phyloP scores from a whole-genome alignment of 1,140 invertebrate species.

The Teleopsis dalmanni region DNA sequence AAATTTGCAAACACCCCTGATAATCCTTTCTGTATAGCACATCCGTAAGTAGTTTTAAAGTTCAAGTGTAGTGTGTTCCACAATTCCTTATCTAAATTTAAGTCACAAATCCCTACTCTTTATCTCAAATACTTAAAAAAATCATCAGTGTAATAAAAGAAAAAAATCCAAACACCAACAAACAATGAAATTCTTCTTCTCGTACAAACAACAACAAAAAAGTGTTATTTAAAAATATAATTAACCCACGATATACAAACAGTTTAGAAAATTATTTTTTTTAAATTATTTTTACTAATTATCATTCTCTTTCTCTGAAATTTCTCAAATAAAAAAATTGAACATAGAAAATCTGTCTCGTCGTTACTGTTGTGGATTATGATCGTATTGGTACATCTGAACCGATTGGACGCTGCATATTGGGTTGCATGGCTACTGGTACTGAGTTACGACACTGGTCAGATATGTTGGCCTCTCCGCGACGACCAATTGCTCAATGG shows the following conservation, averaged over 20 bases:
- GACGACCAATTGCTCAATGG: conserved; percentile 98
- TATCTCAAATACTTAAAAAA: too few species aligned
- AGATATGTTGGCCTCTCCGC: conserved; percentile 96
- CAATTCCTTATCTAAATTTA: too few species aligned
- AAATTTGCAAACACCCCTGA: too few species aligned
- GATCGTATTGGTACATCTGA: conserved; percentile 99
- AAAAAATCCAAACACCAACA: conserved; percentile 5
- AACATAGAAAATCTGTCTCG: conserved; percentile 95
- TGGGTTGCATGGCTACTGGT: conserved; percentile 95
- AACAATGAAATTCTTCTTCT: conserved; percentile 8
- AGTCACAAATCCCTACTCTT: too few species aligned
- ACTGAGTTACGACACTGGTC: conserved; percentile 99
- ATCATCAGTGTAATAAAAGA: too few species aligned
- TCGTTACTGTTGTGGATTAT: conserved; percentile 99
- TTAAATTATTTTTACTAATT: not conserved
- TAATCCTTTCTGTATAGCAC: too few species aligned
- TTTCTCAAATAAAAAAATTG: conserved; percentile 18
- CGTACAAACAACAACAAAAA: not conserved
- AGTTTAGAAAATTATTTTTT: not conserved
- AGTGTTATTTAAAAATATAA: not conserved
- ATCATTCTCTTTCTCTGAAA: conserved; percentile 15
- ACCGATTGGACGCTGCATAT: conserved; percentile 93
- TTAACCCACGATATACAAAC: not conserved
- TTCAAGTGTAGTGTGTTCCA: too few species aligned
- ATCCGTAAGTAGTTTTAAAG: too few species aligned